These are phyloP conservation scores for Cyclura pinguis DNA, from an alignment of 2,797 vertebrate species.

Conservation along the genomic window DNA sequence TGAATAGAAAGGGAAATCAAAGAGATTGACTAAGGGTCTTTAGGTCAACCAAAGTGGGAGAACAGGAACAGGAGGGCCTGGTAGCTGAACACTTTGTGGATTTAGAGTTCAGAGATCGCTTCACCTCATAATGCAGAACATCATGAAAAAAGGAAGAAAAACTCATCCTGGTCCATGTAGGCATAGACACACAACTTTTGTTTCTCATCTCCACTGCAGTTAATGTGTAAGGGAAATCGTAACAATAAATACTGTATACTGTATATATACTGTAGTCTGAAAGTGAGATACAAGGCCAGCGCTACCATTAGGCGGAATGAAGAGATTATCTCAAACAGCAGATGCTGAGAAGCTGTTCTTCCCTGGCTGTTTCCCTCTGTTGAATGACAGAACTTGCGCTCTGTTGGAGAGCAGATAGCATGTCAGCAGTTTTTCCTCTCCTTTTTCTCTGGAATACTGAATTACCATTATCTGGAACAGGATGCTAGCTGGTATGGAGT, in stretches of 20 bases:
- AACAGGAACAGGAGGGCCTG: neutral
- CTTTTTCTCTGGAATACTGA: neutral
- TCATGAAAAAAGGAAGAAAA: neutral
- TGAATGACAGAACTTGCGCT: too few species aligned
- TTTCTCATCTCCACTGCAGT: neutral
- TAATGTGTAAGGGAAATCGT: neutral
- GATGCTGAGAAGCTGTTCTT: too few species aligned
- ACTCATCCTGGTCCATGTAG: neutral
- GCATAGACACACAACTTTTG: neutral
- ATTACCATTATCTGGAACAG: neutral
- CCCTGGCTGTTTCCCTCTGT: too few species aligned
- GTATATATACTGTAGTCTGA: neutral
- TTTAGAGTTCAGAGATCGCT: neutral
- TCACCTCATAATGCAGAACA: neutral
- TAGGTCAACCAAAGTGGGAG: neutral
- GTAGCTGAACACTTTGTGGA: neutral
- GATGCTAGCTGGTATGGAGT: neutral
- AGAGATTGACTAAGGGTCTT: neutral
- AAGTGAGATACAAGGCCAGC: neutral
- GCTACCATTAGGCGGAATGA: too few species aligned
- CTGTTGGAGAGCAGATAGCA: too few species aligned
- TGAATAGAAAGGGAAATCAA: neutral
- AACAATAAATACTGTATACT: neutral
- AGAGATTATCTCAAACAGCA: too few species aligned
- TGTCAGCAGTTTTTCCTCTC: neutral